Conservation (phyloP, 1,140 invertebrate species). For the Ditylenchus dipsaci region DNA sequence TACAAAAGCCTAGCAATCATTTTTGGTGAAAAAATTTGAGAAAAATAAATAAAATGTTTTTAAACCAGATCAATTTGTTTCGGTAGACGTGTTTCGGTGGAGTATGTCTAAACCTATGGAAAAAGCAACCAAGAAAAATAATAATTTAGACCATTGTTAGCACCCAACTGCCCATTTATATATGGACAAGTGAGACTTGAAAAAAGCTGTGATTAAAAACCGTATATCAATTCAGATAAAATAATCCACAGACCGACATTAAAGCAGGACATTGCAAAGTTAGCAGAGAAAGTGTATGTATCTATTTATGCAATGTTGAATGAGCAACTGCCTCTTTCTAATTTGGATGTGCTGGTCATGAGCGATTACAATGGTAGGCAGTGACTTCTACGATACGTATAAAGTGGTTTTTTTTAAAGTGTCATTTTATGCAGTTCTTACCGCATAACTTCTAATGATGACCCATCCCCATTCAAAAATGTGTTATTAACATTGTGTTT, state of each 20-base stretch:
- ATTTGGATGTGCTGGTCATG: conserved; percentile 21
- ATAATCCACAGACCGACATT: conserved; percentile 14
- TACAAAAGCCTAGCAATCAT: no score
- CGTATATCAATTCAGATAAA: not conserved
- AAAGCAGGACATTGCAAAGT: conserved; percentile 23
- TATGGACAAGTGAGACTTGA: conserved; percentile 18
- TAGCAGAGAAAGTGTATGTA: conserved; percentile 17
- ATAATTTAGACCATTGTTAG: conserved; percentile 5
- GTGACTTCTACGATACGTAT: no score
- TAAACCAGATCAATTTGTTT: no score
- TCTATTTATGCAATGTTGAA: conserved; percentile 17
- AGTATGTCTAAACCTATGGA: no score
- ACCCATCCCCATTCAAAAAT: conserved; percentile 1
- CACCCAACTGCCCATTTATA: conserved; percentile 14
- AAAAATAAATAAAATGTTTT: no score
- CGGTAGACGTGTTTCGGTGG: no score
- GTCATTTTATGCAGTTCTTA: not conserved
- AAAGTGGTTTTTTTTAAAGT: no score
- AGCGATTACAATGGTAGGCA: conserved; percentile 25
- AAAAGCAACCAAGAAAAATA: not conserved
- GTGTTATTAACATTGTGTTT: no score
- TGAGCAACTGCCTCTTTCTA: conserved; percentile 33
- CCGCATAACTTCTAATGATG: no score
- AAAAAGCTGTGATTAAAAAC: no score
- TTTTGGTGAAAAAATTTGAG: no score